Base-by-base conservation (phyloP, 1,140 invertebrate genomes). In the Melanaphis sacchari region DNA sequence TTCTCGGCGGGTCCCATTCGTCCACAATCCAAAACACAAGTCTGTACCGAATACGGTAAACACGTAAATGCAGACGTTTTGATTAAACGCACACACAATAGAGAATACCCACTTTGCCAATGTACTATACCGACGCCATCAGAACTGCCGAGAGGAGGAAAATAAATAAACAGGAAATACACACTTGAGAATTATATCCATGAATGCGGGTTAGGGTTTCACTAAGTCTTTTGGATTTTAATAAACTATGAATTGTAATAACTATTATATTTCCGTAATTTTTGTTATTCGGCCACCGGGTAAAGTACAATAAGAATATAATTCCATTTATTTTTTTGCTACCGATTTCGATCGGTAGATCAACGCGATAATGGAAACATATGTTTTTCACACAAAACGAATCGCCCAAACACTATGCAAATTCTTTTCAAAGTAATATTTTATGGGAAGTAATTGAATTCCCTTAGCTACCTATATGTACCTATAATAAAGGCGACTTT, bases 21-120 rank as follows among this genome's bases (percentile, higher is more conserved):
- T 88, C 43, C 43, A 4, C n/a, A 49, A 88, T 88, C 85, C 43
- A 88, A 88, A 88, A 88, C 85, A 49, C 31, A 46, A 88, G 85
- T 88, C 43, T 46, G 40, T 11, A 41, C 84, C 31, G 31, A 87
- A 87, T n/a, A n/a, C 84, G 15, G 11, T 18, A 87, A 87, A 87
- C 31, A 87, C 41, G 41, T n/a, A 43, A 87, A 87, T n/a, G 84
- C 41, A 46, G 41, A 87, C 41, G 9, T 87, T 46, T 87, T 87
- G 84, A 87, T 87, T 87, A 87, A 87, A 87, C 84, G 43, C 82
- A 26, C 40, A 40, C 40, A 84, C 24, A 40, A 41, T 40, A 40
- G 24, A 8, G 9, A 26, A 7, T 41, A 40, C 81, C 18, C 38
- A 82, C 15, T 76, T 15, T n/a, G 31, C 31, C 15, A 76, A n/a